Percentiles rank a stretch among this genome's conserved stretches.
phyloP scores from a whole-genome alignment of 2,113 vertebrate genomes.

The Platichthys stellatus region DNA sequence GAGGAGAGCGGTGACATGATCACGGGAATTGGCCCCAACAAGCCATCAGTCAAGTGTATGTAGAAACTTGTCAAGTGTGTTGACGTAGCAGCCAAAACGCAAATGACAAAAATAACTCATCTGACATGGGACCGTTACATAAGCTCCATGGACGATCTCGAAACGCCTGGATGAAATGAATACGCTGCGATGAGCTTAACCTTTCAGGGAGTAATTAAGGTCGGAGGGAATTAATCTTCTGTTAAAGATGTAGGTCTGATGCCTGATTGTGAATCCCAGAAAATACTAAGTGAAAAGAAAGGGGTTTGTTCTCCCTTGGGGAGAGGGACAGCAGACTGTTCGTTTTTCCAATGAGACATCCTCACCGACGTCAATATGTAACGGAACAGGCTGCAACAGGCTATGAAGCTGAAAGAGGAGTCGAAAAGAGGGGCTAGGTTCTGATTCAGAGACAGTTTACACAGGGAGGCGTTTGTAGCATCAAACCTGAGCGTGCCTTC shows the following conservation, averaged over 20 bases:
- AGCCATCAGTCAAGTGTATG: background rate
- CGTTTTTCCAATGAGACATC: background rate
- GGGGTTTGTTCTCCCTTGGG: background rate
- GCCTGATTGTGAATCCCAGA: slow-evolving; percentile 17
- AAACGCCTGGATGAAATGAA: slow-evolving; percentile 12
- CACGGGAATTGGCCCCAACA: slow-evolving; percentile 58
- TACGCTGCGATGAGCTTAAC: slow-evolving; percentile 7
- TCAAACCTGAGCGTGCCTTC: slow-evolving; percentile 46
- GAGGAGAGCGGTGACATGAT: slow-evolving; percentile 60
- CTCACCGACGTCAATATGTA: background rate
- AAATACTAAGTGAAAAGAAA: slow-evolving; percentile 2
- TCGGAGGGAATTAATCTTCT: slow-evolving; percentile 7
- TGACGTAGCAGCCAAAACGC: slow-evolving; percentile 26
- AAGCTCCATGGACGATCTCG: slow-evolving; percentile 21
- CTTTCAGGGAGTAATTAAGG: slow-evolving; percentile 10
- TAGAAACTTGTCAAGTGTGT: slow-evolving; percentile 35
- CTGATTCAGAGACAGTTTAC: slow-evolving; percentile 17
- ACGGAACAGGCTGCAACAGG: background rate
- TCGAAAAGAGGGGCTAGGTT: background rate
- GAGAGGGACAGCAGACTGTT: background rate
- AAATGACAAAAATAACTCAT: slow-evolving; percentile 29
- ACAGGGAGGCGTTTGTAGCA: slow-evolving; percentile 36
- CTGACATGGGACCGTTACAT: slow-evolving; percentile 10
- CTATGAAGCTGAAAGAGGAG: background rate
- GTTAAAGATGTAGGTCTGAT: background rate